Evolutionary conservation across 2,113 vertebrate species (phyloP), one percentile per base, ranked within the genome.

Genomic region (Syrrhaptes paradoxus): DNA sequence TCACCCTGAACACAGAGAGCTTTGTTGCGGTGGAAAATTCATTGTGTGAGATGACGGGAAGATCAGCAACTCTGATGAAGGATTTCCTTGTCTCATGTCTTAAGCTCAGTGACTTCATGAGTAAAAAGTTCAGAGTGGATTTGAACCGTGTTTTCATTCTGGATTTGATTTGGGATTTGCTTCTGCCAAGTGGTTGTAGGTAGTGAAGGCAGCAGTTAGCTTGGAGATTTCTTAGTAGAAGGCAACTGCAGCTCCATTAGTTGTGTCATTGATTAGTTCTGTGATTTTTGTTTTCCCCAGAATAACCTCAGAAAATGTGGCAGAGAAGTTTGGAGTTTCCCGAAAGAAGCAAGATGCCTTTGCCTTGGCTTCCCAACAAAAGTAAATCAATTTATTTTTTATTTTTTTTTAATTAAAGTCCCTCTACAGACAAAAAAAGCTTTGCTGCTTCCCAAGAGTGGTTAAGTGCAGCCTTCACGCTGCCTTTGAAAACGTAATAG

Each of bases 251-350:
- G n/a, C 49, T 82, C 25, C 28, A 1, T 38, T 20, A 45, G 58
- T 4, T 61, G 18, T n/a, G 17, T 46, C 2, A 0, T 12, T 45
- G n/a, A 28, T 63, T 93, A 34, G 91, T 24, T 81, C 46, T 68
- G 4, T 77, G 26, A 10, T 85, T 20, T 67, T 67, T 21, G 28
- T 83, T 76, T 87, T 78, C 84, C 72, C 52, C 95, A 99, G 99
- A 85, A 98, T 99, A 91, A 99, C 99, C 4, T 99, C 99, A 0
- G 99, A 99, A 96, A 99, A 99, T 0, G 98, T 99, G 17, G 99
- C 99, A 0, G 98, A 99, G 97, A 95, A 95, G 55, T 99, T 98
- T 46, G 98, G 98, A 15, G 68, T 99, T 92, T 98, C 98, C 54
- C 97, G 99, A 66, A 97, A 99, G 90, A 98, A 98, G 95, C 99